Evolutionary conservation across 2,113 vertebrate species (phyloP).

Genomic region (Caranx ignobilis): DNA sequence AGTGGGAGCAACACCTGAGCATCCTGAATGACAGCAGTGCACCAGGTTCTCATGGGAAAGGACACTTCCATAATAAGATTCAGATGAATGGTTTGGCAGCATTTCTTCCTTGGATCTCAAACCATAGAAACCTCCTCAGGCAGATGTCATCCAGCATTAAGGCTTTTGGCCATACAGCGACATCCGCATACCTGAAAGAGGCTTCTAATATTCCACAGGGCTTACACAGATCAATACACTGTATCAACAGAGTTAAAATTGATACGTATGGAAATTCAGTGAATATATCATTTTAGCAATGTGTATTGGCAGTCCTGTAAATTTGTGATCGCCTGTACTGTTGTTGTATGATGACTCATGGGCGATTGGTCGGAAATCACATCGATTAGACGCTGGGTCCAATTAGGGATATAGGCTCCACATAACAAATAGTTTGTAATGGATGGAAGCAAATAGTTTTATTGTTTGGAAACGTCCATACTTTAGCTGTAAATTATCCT

Average conservation of each 20-base stretch:
- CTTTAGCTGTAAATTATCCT: constrained; percentile 71
- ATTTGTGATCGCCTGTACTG: constrained; percentile 55
- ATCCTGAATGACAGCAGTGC: constrained; percentile 60
- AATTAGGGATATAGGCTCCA: constrained; percentile 64
- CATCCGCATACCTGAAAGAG: constrained; percentile 38
- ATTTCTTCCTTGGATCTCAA: constrained; percentile 58
- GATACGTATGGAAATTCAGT: constrained; percentile 66
- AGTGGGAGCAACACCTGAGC: constrained; percentile 77
- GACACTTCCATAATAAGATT: constrained; percentile 55
- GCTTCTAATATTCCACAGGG: constrained; percentile 60
- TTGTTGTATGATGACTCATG: constrained; percentile 75
- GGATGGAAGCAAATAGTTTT: constrained; percentile 61
- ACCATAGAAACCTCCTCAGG: constrained; percentile 50
- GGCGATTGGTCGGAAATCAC: constrained; percentile 58
- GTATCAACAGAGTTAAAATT: constrained; percentile 59
- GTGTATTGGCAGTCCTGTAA: constrained; percentile 69
- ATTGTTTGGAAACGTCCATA: constrained; percentile 61
- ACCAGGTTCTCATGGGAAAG: constrained; percentile 45
- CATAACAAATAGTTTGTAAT: constrained; percentile 67
- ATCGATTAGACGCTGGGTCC: constrained; percentile 72
- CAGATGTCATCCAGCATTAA: constrained; percentile 36
- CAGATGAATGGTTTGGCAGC: constrained; percentile 61
- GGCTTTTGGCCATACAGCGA: constrained; percentile 40
- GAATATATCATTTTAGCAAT: constrained; percentile 69
- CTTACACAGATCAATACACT: constrained; percentile 60